Evolutionary conservation across 2,113 vertebrate species (phyloP).

Genomic region (Seriola rivoliana): DNA sequence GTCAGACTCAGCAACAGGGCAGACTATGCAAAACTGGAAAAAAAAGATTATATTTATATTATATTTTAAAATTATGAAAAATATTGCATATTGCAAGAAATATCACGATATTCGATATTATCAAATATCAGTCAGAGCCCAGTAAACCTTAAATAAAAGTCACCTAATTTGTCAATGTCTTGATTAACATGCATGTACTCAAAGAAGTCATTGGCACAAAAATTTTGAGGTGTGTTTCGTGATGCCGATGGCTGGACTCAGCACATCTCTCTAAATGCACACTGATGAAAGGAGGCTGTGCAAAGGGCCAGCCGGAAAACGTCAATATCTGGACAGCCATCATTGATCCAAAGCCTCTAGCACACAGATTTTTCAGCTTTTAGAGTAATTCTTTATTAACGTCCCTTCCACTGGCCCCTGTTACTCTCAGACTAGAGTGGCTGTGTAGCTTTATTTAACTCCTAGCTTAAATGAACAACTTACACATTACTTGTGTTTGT

Average conservation of each 20-base stretch:
- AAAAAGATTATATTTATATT: too few relatives aligned
- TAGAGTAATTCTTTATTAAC: constrained; percentile 61
- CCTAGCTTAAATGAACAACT: constrained; percentile 34
- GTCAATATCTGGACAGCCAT: constrained; percentile 67
- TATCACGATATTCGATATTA: too few relatives aligned
- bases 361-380: constrained; percentile 44
- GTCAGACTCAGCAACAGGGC: too few relatives aligned
- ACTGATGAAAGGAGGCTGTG: constrained; percentile 56
- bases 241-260: constrained; percentile 56
- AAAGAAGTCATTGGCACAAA: constrained; percentile 9
- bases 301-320: constrained; percentile 53
- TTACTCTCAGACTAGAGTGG: constrained; percentile 71
- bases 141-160: background rate
- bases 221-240: constrained; percentile 27
- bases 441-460: constrained; percentile 54
- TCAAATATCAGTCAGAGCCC: too few relatives aligned
- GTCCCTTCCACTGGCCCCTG: constrained; percentile 54
- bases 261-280: constrained; percentile 65
- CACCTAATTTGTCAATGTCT: constrained; percentile 15
- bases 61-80: too few relatives aligned
- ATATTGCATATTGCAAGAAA: too few relatives aligned
- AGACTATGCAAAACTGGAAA: too few relatives aligned
- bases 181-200: constrained; percentile 35
- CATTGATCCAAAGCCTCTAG: constrained; percentile 65
- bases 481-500: constrained; percentile 8